A percentile compares a stretch with the other conserved stretches of the same genome.
Conservation (phyloP, 2,113 vertebrate genomes). For the Petaurus breviceps region DNA sequence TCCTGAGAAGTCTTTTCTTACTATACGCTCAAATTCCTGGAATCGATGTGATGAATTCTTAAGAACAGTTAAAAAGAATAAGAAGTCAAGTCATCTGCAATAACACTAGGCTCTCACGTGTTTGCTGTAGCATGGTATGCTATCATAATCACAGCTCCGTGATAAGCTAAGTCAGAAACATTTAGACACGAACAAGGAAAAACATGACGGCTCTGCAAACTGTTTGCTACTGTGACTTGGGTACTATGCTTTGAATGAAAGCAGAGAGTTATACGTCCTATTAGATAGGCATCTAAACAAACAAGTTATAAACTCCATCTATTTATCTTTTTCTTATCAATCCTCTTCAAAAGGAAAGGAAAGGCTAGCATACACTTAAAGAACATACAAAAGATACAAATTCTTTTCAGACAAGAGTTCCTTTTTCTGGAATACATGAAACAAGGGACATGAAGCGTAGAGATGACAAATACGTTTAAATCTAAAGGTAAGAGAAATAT, state of each 20-base stretch:
- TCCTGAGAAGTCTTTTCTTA: slow-evolving; percentile 59
- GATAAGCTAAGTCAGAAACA: slow-evolving; percentile 34
- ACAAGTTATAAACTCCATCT: slow-evolving; percentile 78
- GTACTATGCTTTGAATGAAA: slow-evolving; percentile 78
- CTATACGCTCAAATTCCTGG: slow-evolving; percentile 57
- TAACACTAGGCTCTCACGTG: slow-evolving; percentile 15
- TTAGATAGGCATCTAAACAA: slow-evolving; percentile 69
- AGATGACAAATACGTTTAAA: slow-evolving; percentile 70
- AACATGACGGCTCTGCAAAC: slow-evolving; percentile 69
- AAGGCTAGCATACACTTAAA: slow-evolving; percentile 78
- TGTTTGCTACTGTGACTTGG: slow-evolving; percentile 67
- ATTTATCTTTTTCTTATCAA: slow-evolving; percentile 61
- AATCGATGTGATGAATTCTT: slow-evolving; percentile 52
- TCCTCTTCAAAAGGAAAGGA: slow-evolving; percentile 82
- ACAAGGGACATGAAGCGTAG: slow-evolving; percentile 81
- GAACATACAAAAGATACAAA: slow-evolving; percentile 86
- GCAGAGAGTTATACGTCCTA: slow-evolving; percentile 74
- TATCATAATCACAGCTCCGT: slow-evolving; percentile 35
- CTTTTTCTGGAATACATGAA: slow-evolving; percentile 84
- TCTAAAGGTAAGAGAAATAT: slow-evolving; percentile 73
- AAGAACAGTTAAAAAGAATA: slow-evolving; percentile 15
- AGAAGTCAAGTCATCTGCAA: slow-evolving; percentile 69
- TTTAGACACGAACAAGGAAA: slow-evolving; percentile 73
- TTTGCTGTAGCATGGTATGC: slow-evolving; percentile 55
- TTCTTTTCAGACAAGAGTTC: slow-evolving; percentile 81